Evolutionary conservation across 2,797 vertebrate species (phyloP), one percentile per base, ranked within the genome.

Genomic region (Sebastes taczanowskii): DNA sequence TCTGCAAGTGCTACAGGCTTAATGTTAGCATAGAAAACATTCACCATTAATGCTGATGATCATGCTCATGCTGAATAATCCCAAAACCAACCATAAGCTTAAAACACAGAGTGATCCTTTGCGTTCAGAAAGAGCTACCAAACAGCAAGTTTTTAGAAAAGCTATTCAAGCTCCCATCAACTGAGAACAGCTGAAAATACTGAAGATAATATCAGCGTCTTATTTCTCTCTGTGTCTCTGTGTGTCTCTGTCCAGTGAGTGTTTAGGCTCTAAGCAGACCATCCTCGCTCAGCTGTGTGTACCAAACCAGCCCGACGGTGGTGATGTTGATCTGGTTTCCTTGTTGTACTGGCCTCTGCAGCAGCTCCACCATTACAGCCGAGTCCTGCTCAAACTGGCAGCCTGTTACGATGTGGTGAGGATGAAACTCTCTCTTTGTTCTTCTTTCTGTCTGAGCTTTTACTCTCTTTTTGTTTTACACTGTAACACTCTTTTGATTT

Each of bases 331-430:
- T 67, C 91, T 98, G 87, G 96, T 95, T 80, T 92, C 90, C 22
- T 79, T 99, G 77, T 96, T 98, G 84, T 98, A 98, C 92, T 94
- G 97, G 95, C 98, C 98, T 4, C 88, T 97, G 79, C 96, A 96
- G 90, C 96, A 97, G 88, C 96, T 98, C 82, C 97, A 97, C 88
- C 95, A 96, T 81, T 99, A 99, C 35, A 95, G 96, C 85, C 92
- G 96, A 85, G 66, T 93, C 92, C 95, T 99, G 78, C 94, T 98
- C 27, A 99, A 98, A 91, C 96, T 99, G 84, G 96, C 96, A 38
- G 95, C 97, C 0, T 99, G 98, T 92, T 99, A 97, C 86, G 97
- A 99, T 92, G 97, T 98, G 97, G 98, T 99, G 93, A 95, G 97
- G 42, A 65, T 7, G 13, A 55, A 62, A 32, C 20, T 4, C 23